Conservation (phyloP, 2,113 vertebrate genomes). For the Cyprinodon brontotheroides region DNA sequence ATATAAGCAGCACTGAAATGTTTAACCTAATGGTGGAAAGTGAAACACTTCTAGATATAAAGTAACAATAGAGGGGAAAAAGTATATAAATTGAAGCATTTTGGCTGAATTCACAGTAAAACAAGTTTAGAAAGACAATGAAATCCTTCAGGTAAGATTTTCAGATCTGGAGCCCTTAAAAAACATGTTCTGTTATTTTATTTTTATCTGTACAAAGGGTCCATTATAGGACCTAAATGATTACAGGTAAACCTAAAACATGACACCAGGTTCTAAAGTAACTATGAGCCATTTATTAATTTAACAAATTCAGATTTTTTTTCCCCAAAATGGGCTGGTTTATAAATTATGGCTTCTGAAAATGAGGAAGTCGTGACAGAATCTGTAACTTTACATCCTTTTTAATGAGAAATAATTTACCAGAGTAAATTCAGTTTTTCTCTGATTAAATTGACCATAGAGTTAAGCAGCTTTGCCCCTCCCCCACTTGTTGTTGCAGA, state of each 20-base stretch:
- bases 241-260: neutral
- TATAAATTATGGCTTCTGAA: neutral
- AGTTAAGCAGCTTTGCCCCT: neutral
- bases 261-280: neutral
- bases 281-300: neutral
- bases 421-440: neutral
- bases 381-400: too few species aligned
- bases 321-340: neutral
- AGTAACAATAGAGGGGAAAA: conserved; percentile 31
- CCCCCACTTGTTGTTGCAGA: neutral
- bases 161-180: conserved; percentile 56
- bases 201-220: neutral
- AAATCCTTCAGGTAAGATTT: conserved; percentile 63
- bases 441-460: neutral
- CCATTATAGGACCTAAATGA: neutral
- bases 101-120: conserved; percentile 44
- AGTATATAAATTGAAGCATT: neutral
- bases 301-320: neutral
- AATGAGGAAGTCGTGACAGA: neutral
- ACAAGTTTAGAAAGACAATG: conserved; percentile 22
- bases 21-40: neutral
- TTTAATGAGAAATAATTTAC: neutral
- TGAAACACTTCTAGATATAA: conserved; percentile 31
- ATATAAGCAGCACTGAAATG: neutral
- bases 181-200: neutral